These are phyloP conservation scores for Arizona elegans DNA, from an alignment of 2,113 vertebrate species.

Conservation along the genomic window DNA sequence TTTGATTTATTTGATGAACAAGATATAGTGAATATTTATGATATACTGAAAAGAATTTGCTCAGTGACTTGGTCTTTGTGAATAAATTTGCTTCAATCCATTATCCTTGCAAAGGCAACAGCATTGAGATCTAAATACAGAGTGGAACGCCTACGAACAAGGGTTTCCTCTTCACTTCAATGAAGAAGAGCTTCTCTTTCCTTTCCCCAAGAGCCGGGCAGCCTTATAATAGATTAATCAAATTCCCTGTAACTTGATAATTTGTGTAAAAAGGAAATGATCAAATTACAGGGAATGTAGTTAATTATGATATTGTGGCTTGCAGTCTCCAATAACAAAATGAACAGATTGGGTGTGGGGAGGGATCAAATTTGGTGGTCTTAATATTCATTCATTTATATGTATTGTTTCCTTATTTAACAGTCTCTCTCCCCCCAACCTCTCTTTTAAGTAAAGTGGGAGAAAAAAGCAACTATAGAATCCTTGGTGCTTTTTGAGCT, in stretches of 20 bases:
- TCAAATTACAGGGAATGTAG: not conserved
- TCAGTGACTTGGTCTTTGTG: slow-evolving; percentile 21
- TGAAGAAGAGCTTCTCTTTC: not conserved
- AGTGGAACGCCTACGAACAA: not conserved
- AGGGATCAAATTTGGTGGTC: not conserved
- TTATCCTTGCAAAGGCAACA: not conserved
- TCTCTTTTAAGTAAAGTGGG: too few relatives aligned
- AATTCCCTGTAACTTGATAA: not conserved
- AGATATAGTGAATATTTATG: slow-evolving; percentile 39
- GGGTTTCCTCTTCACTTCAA: not conserved
- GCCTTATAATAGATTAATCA: not conserved
- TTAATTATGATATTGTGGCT: not conserved
- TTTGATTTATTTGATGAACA: slow-evolving; percentile 57
- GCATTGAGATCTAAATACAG: not conserved
- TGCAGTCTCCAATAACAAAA: not conserved
- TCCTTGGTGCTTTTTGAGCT: not conserved
- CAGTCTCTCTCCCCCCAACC: too few relatives aligned
- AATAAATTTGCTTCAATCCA: slow-evolving; percentile 14
- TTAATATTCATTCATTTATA: not conserved
- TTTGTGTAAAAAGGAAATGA: not conserved
- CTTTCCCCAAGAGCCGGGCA: not conserved
- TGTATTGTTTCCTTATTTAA: not conserved
- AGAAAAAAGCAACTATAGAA: too few relatives aligned
- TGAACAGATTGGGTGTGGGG: not conserved
- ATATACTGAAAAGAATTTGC: slow-evolving; percentile 51